Conservation (phyloP, 64 coral and sea anemone genomes). For the Actinia equina region DNA sequence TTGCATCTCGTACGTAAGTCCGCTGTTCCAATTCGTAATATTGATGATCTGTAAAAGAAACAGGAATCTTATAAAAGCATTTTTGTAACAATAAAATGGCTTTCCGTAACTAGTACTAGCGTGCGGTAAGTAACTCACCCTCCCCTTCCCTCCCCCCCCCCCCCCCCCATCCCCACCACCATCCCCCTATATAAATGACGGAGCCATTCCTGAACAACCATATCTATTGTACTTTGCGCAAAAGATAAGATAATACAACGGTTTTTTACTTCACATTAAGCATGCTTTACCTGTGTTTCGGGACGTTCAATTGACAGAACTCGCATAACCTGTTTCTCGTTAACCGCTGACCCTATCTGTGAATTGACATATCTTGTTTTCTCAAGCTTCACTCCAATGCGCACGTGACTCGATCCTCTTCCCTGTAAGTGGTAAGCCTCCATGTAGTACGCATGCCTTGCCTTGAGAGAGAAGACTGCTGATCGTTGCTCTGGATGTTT, state of each 20-base stretch:
- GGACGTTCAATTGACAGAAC: slow-evolving; percentile 22
- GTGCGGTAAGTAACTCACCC: too few species aligned
- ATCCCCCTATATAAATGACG: too few species aligned
- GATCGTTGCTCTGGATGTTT: slow-evolving; percentile 51
- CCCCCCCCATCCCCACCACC: too few species aligned
- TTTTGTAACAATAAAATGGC: neutral
- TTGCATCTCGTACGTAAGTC: slow-evolving; percentile 33
- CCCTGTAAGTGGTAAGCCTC: slow-evolving; percentile 49
- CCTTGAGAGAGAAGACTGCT: slow-evolving; percentile 29
- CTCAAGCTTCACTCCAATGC: slow-evolving; percentile 59
- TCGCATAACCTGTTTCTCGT: slow-evolving; percentile 56
- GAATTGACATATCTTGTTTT: slow-evolving; percentile 64
- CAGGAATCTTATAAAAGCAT: too few species aligned
- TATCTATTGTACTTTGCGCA: too few species aligned
- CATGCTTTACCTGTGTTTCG: slow-evolving; percentile 39
- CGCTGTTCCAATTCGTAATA: slow-evolving; percentile 48
- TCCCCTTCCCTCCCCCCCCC: too few species aligned
- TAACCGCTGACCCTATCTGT: slow-evolving; percentile 54
- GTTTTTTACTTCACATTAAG: too few species aligned
- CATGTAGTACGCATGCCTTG: slow-evolving; percentile 44
- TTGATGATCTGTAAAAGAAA: slow-evolving; percentile 36
- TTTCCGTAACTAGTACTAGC: too few species aligned
- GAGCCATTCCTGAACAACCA: too few species aligned
- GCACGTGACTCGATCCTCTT: slow-evolving; percentile 21
- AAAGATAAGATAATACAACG: too few species aligned